Evolutionary conservation across 2,888 invertebrate species (phyloP), one percentile per base, ranked within the genome.

Genomic region (Danaus chrysippus): DNA sequence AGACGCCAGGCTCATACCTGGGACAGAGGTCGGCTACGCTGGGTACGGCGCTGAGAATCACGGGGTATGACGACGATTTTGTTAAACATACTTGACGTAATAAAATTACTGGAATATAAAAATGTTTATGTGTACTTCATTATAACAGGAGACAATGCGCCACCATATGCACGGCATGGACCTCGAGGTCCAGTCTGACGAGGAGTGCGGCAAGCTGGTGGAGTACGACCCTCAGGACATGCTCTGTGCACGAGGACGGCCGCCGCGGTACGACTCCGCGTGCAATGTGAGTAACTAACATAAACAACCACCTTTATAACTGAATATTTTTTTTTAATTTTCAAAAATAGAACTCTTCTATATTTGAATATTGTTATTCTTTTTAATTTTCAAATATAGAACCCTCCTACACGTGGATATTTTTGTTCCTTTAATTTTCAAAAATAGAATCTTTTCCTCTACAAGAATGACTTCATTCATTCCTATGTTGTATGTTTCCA

Each of bases 91-190:
- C 8, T 34, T 34, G 23, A 34, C 8, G 23, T 34, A 34, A 34
- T 34, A 1, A 34, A 5, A 34, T 5, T 1, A 34, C 23, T 6
- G 23, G 6, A 34, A 34, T 5, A 8, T 5, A 5, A 34, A 34
- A 8, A 34, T 34, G 6, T 34, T 34, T 34, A 8, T 34, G 6
- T 5, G 23, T 34, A 5, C 23, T 34, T 34, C 8, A 34, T 34
- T 34, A 34, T 34, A 34, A 34, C 23, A 90, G 90, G 90, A 85
- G 15, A 75, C 76, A 17, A 90, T 91, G 90, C 82, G 87, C n/a
- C 75, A 74, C 41, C 74, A 83, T 0, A 87, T 90, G 89, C 90
- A 90, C 73, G 86, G 69, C n/a, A 86, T 84, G 84, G 80, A 86
- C 34, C 74, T 91, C 59, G 64, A 72, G 17, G 72, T 81, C 23